Percentiles rank a stretch among this genome's conserved stretches.
Conservation (phyloP, 2,888 invertebrate species). For the Corbicula japonica region DNA sequence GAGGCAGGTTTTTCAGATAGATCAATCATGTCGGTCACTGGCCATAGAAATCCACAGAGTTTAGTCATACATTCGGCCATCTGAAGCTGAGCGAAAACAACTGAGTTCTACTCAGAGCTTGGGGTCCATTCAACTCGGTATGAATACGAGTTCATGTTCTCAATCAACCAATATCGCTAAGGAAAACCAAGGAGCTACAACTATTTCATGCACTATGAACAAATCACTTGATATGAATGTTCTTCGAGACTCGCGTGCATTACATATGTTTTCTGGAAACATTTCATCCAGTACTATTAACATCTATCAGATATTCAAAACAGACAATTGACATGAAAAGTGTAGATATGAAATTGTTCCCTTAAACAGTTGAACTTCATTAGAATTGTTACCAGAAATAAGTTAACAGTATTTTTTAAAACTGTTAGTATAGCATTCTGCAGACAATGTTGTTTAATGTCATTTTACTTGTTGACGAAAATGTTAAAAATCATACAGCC, state of each 20-base stretch:
- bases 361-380: too few species aligned
- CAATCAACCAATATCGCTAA: neutral
- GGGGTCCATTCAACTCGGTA: neutral
- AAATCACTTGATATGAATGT: slow-evolving; percentile 6
- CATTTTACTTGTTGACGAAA: too few species aligned
- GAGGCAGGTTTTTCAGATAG: slow-evolving; percentile 33
- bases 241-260: neutral
- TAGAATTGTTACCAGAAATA: too few species aligned
- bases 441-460: too few species aligned
- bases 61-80: slow-evolving; percentile 25
- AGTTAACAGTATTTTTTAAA: too few species aligned
- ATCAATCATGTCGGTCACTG: slow-evolving; percentile 45
- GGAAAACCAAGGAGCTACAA: neutral
- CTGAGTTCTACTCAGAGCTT: neutral
- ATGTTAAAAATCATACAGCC: too few species aligned
- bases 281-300: slow-evolving; percentile 21
- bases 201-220: neutral
- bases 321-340: too few species aligned
- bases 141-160: neutral
- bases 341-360: too few species aligned
- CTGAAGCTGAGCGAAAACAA: neutral
- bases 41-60: slow-evolving; percentile 33
- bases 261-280: slow-evolving; percentile 24
- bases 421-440: too few species aligned
- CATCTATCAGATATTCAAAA: too few species aligned